These are phyloP conservation scores for Tipula unca DNA, from an alignment of 2,888 invertebrate genomes.

Conservation along the genomic window DNA sequence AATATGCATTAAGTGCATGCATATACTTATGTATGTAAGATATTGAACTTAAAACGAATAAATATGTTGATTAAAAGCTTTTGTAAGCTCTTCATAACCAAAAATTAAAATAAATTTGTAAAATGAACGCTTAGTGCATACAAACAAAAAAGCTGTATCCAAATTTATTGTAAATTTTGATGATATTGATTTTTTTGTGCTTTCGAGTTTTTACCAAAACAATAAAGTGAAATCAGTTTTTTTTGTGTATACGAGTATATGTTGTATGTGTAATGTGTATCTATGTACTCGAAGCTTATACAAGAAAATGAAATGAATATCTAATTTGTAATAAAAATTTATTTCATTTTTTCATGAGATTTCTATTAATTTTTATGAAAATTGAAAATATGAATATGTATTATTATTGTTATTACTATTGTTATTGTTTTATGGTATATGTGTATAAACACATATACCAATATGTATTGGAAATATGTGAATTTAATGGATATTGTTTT, in stretches of 20 bases:
- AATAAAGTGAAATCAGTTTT: not conserved
- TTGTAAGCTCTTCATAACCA: not conserved
- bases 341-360: not conserved
- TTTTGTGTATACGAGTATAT: not conserved
- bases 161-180: not conserved
- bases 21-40: no score
- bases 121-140: not conserved
- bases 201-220: not conserved
- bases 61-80: not conserved
- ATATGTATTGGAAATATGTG: not conserved
- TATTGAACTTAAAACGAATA: not conserved
- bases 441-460: not conserved
- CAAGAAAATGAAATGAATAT: not conserved
- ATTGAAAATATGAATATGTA: not conserved
- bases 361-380: constrained; percentile 8
- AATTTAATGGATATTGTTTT: not conserved
- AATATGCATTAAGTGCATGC: no score
- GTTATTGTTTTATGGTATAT: not conserved
- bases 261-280: not conserved
- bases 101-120: not conserved
- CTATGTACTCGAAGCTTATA: not conserved
- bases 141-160: not conserved
- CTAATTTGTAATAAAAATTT: constrained; percentile 14
- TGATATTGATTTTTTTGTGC: not conserved
- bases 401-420: not conserved